These are phyloP conservation scores for Palythoa grandiflora DNA, from an alignment of 92 coral and sea anemone genomes.

Conservation along the genomic window DNA sequence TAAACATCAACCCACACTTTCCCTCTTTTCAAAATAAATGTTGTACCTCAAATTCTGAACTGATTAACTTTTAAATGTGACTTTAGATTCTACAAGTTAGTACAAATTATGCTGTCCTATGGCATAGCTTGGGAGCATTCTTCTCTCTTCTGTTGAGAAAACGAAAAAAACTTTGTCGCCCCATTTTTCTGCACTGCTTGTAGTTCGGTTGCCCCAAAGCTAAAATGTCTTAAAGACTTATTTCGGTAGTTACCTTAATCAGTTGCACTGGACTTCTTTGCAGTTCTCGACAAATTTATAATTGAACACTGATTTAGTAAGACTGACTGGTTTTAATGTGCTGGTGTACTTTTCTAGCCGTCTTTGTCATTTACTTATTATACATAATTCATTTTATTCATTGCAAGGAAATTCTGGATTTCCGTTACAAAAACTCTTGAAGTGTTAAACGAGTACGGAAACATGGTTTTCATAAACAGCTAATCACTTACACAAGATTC, in stretches of 20 bases:
- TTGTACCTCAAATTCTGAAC: too few species aligned
- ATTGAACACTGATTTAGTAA: too few species aligned
- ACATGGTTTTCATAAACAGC: constrained; percentile 8
- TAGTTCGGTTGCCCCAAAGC: not conserved
- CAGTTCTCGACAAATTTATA: too few species aligned
- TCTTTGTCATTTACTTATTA: not conserved
- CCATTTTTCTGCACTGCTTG: not conserved
- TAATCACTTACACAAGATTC: not conserved
- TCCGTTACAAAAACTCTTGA: constrained; percentile 28
- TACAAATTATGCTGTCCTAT: not conserved
- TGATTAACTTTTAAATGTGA: too few species aligned
- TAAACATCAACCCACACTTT: too few species aligned
- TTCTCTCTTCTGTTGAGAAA: not conserved
- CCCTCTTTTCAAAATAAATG: too few species aligned
- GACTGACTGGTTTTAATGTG: not conserved
- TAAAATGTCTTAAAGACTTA: not conserved
- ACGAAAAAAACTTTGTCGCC: not conserved
- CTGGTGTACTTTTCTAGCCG: not conserved
- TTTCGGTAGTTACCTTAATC: not conserved
- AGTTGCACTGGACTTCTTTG: too few species aligned
- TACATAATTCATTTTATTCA: not conserved
- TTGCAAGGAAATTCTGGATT: constrained; percentile 31
- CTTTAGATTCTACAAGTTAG: not conserved
- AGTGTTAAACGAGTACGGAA: constrained; percentile 50
- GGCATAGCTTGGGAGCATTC: too few species aligned